A percentile compares a stretch with the other conserved stretches of the same genome.
phyloP scores from a whole-genome alignment of 2,797 vertebrate genomes.

The Podarcis siculus region DNA sequence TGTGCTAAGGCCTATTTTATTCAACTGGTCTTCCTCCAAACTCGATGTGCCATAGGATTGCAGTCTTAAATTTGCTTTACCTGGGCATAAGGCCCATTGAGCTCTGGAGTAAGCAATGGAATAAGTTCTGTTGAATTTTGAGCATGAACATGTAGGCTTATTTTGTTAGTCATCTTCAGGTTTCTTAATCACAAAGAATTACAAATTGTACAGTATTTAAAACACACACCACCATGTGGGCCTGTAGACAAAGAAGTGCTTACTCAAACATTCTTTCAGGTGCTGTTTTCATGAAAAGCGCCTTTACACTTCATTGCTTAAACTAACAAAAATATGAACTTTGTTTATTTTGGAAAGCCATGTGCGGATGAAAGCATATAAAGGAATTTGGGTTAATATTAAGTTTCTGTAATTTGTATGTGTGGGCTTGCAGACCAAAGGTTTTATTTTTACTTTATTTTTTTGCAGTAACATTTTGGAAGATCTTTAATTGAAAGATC shows the following conservation, averaged over 20 bases:
- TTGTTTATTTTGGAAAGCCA: conserved; percentile 51
- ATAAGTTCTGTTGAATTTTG: background rate
- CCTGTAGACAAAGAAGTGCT: conserved; percentile 38
- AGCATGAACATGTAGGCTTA: background rate
- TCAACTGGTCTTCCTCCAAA: background rate
- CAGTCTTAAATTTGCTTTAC: background rate
- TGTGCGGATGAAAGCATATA: background rate
- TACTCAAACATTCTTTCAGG: conserved; percentile 48
- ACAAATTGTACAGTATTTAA: background rate
- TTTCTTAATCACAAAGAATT: background rate
- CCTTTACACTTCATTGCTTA: conserved; percentile 58
- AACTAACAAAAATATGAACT: conserved; percentile 31
- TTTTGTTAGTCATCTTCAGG: background rate
- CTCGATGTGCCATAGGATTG: background rate
- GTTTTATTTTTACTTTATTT: background rate
- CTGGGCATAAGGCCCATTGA: background rate
- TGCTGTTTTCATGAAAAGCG: conserved; percentile 50
- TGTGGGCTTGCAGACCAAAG: conserved; percentile 13
- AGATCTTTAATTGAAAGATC: conserved; percentile 36
- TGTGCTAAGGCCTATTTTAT: background rate
- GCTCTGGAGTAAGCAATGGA: background rate
- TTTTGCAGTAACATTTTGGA: conserved; percentile 4
- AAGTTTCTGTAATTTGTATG: conserved; percentile 45
- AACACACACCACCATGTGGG: background rate
- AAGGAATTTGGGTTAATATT: conserved; percentile 40